Evolutionary conservation across 2,797 vertebrate species (phyloP), one percentile per base, ranked within the genome.

Genomic region (Acanthurus leucopareius): DNA sequence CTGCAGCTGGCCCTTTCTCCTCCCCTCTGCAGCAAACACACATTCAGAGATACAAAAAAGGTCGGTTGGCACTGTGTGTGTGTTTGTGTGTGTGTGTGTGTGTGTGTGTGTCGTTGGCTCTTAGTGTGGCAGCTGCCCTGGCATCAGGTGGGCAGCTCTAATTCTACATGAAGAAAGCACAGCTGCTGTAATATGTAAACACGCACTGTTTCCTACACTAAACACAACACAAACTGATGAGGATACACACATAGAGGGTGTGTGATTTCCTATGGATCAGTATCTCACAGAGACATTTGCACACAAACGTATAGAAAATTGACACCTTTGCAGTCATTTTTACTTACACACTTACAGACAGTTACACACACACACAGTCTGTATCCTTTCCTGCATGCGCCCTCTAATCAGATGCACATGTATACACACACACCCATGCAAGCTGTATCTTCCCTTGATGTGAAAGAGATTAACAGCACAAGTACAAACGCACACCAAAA

Each of bases 1-100:
- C 86, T 89, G 90, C 92, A 94, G 92, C 93, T 93, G 93, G 93
- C 91, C 88, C 86, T 87, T 91, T 87, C 86, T 87, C 83, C 82
- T 84, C 80, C 82, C 70, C 81, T 88, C 79, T 82, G 78, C 69
- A 87, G 81, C 77, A 86, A 83, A 67, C 88, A 84, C 78, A 90
- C 80, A 83, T 77, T 64, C 69, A 38, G 19, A 70, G 19, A 77
- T 42, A 83, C 64, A 79, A 84, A 83, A 85, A 80, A 84, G 73
- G 77, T 82, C 63, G 69, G 62, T 64, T 90, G 88, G 88, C 84
- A 87, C 56, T 52, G 62, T 32, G 54, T 57, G 59, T 69, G 56
- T 72, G 57, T 54, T 77, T 74, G 67, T 59, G 71, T 65, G 77
- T 62, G 70, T 72, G 66, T 68, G 63, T 65, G 58, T 79, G 70